A percentile compares a stretch with the other conserved stretches of the same genome.
These are phyloP conservation scores for Leptopilina boulardi DNA, from an alignment of 1,140 invertebrate genomes.

Conservation along the genomic window DNA sequence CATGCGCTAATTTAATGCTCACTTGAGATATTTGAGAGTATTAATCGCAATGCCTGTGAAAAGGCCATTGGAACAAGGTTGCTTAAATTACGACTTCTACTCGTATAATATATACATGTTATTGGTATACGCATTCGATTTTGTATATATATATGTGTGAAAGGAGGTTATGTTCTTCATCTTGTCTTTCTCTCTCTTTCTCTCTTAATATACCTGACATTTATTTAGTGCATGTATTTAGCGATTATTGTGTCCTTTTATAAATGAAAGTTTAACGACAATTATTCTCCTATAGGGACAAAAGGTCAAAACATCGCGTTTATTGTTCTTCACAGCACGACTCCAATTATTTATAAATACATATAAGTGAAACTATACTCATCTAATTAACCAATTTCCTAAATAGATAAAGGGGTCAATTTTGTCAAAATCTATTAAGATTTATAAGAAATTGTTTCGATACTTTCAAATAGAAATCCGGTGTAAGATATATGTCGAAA, in stretches of 20 bases:
- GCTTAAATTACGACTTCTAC: constrained; percentile 31
- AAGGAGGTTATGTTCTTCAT: constrained; percentile 32
- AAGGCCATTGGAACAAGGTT: constrained; percentile 33
- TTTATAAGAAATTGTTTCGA: constrained; percentile 22
- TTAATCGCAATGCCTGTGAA: constrained; percentile 14
- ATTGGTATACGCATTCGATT: constrained; percentile 30
- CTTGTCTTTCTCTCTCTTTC: background rate
- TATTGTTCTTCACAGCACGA: background rate
- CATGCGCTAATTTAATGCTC: constrained; percentile 30
- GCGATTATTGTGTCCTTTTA: background rate
- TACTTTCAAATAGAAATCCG: constrained; percentile 25
- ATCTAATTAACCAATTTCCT: background rate
- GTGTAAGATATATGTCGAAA: too few relatives aligned
- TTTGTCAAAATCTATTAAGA: background rate
- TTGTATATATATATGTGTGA: background rate
- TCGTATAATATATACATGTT: constrained; percentile 16
- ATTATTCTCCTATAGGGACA: background rate
- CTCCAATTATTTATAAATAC: background rate
- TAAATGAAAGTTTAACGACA: background rate
- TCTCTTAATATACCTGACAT: background rate
- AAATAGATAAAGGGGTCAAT: constrained; percentile 7
- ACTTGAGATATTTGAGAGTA: constrained; percentile 26
- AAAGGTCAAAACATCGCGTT: background rate
- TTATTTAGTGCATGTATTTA: constrained; percentile 24
- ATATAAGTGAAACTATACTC: background rate